Evolutionary conservation across 2,888 invertebrate species (phyloP).

Genomic region (Clusia tigrina): DNA sequence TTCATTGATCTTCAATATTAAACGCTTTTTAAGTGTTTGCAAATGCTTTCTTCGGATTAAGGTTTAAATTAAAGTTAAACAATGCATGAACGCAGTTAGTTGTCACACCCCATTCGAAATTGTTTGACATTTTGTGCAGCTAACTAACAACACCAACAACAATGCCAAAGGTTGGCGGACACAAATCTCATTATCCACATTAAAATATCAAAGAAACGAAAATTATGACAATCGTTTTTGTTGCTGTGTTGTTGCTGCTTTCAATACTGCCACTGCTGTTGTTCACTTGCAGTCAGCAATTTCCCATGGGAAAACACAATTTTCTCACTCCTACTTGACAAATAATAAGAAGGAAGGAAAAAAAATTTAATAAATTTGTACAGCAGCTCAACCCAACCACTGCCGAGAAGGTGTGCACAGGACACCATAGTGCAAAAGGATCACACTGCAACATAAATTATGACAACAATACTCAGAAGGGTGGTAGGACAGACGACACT

Average conservation of each 20-base stretch:
- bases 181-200: slow-evolving; percentile 60
- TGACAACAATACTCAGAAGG: slow-evolving; percentile 38
- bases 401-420: slow-evolving; percentile 33
- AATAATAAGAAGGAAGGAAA: slow-evolving; percentile 47
- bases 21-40: too few relatives aligned
- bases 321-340: slow-evolving; percentile 19
- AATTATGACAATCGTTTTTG: slow-evolving; percentile 41
- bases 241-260: slow-evolving; percentile 22
- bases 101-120: background rate
- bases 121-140: background rate
- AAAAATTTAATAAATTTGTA: slow-evolving; percentile 60
- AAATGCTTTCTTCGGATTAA: too few relatives aligned
- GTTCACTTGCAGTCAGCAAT: slow-evolving; percentile 16
- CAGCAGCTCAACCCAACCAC: slow-evolving; percentile 57
- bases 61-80: too few relatives aligned
- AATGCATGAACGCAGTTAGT: background rate
- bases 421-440: slow-evolving; percentile 23
- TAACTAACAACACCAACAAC: background rate
- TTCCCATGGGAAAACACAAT: slow-evolving; percentile 19
- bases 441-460: slow-evolving; percentile 60
- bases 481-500: background rate
- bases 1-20: too few relatives aligned
- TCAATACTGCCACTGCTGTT: slow-evolving; percentile 22
- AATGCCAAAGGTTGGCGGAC: background rate
- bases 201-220: slow-evolving; percentile 57